Evolutionary conservation across 2,888 invertebrate genomes (phyloP).

Genomic region (Orthonevra nobilis): DNA sequence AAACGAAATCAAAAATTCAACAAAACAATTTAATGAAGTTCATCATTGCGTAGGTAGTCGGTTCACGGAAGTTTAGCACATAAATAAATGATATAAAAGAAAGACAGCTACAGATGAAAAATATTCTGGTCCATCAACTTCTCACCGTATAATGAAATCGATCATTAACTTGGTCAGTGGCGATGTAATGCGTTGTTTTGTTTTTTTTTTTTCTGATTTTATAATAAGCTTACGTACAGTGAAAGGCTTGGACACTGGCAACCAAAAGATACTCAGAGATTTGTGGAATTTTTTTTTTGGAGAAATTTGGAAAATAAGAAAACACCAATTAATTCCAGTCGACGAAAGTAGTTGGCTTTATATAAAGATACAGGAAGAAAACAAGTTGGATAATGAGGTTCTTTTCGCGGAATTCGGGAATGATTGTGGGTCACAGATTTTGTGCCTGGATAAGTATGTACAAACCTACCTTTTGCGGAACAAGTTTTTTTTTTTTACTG

Average conservation of each 20-base stretch:
- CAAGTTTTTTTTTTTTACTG: too few relatives aligned
- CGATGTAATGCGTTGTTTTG: neutral
- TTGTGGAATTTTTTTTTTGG: neutral
- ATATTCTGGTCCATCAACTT: neutral
- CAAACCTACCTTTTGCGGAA: too few relatives aligned
- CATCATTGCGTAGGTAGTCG: slow-evolving; percentile 5
- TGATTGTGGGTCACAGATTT: too few relatives aligned
- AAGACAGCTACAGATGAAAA: neutral
- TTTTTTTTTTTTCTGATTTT: neutral
- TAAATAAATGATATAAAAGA: neutral
- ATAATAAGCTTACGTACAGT: neutral
- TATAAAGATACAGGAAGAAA: neutral
- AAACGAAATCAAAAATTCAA: too few relatives aligned
- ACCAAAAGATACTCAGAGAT: too few relatives aligned
- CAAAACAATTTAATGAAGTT: neutral
- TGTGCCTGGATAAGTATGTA: too few relatives aligned
- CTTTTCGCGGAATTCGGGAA: neutral
- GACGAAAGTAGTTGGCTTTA: too few relatives aligned
- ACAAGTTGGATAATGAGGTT: neutral
- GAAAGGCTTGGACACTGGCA: too few relatives aligned
- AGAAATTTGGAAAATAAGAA: too few relatives aligned
- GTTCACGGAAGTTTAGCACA: slow-evolving; percentile 4
- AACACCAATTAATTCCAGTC: too few relatives aligned
- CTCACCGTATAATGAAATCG: slow-evolving; percentile 5
- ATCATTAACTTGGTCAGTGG: neutral